Evolutionary conservation across 2,797 vertebrate genomes (phyloP), one percentile per base, ranked within the genome.

Genomic region (Phylloscopus collybita): DNA sequence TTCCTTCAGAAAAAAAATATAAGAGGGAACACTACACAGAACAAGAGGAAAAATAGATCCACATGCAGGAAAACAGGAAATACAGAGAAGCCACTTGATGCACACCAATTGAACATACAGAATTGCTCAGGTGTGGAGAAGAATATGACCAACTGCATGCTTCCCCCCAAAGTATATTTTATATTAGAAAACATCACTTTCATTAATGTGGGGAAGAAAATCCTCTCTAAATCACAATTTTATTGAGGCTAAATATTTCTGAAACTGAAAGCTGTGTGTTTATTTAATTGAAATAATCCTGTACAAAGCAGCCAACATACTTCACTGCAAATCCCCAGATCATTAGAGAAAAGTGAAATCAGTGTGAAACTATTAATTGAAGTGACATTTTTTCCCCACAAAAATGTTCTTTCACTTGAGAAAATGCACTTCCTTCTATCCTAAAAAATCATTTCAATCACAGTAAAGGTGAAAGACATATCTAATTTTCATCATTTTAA

Each of bases 51-150:
- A 82, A 86, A 72, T 1, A 53, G 17, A 49, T 65, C 18, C 54
- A 25, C 19, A 29, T 16, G 29, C 23, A 81, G 25, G 17, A 40
- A 64, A 91, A 64, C 6, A 53, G 12, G 32, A 80, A 40, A 38
- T 13, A 40, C 18, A 54, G 29, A 79, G 47, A 64, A 88, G 50
- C 23, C 34, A 44, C 44, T 61, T 71, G 29, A 67, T 38, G 38
- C n/a, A 70, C 32, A 22, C 8, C 0, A 0, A 30, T 2, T 56
- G 13, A 82, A 73, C 8, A n/a, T 4, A n/a, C 36, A 75, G 25
- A 65, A 84, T 6, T 29, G 19, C 32, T 83, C 26, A 73, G 21
- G 36, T 49, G 59, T 6, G 4, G 7, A 54, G 18, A 75, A 79
- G 23, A 86, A 66, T 25, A 53, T 36, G 54, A 73, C 7, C 36